Evolutionary conservation across 1,140 invertebrate genomes (phyloP), one percentile per base, ranked within the genome.

Genomic region (Bombus waltoni): DNA sequence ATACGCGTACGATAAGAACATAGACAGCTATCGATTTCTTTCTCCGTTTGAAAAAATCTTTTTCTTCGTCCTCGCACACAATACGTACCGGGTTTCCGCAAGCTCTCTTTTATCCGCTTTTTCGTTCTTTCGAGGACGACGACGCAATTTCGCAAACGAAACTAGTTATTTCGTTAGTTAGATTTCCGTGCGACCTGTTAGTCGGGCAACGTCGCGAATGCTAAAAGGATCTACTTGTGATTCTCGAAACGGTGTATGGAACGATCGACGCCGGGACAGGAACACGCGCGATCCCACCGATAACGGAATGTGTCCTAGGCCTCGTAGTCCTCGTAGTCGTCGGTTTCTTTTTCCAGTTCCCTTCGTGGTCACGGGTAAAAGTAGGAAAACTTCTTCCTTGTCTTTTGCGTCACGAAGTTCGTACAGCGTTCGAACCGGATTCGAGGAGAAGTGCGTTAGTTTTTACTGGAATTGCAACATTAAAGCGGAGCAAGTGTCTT

Each of bases 81-180:
- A n/a, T 32, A 32, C 32, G 32, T 32, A 32, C 28, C 11, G 59
- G 3, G 28, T n/a, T 28, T 62, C 25, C 0, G 59, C 11, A 62
- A 28, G 28, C 28, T 62, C 28, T 62, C 71, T 44, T 73, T 71
- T 72, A 80, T 83, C 42, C 81, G 75, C 57, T 87, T 89, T 76
- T 84, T 81, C 47, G n/a, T 73, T 47, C 80, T 66, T 74, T 47
- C 13, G 44, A n/a, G 81, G 76, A 77, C 44, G 32, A 42, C 32
- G 15, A 75, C 85, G 42, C 77, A 87, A 81, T 94, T 94, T 93
- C 93, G 93, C 92, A 94, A 94, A 91, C 91, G 91, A 88, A 93
- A 94, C 93, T 94, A 80, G 94, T 94, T 94, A 94, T 94, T 94
- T 94, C 93, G 92, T 94, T 94, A 92, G 35, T 71, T 47, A 68